phyloP scores from a whole-genome alignment of 1,140 invertebrate species.

The Bombus superbus region DNA sequence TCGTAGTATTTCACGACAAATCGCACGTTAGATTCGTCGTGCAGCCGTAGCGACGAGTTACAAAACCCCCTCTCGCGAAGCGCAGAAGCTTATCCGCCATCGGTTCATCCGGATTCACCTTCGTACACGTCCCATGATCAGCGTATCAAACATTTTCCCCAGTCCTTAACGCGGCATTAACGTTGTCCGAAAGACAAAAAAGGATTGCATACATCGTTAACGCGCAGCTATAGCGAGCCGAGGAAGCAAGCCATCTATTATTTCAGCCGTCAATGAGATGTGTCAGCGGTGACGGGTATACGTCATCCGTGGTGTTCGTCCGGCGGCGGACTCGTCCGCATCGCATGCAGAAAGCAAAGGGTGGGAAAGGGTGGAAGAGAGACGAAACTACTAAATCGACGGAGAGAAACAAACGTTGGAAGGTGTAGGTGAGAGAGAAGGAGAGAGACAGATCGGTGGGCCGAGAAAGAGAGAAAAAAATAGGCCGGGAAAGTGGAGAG shows the following conservation, averaged over 20 bases:
- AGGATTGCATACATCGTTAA: conserved; percentile 68
- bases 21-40: not conserved
- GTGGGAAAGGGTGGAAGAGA: not conserved
- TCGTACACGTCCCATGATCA: not conserved
- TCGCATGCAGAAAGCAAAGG: conserved; percentile 20
- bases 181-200: conserved; percentile 51
- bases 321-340: conserved; percentile 52
- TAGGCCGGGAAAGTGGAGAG: conserved; percentile 62
- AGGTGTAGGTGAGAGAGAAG: not conserved
- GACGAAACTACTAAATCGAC: not conserved
- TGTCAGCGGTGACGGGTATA: conserved; percentile 71
- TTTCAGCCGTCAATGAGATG: conserved; percentile 71
- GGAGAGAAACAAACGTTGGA: not conserved
- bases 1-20: not conserved
- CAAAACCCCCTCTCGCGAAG: not conserved
- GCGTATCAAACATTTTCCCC: conserved; percentile 53
- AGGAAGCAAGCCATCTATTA: conserved; percentile 70
- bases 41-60: not conserved
- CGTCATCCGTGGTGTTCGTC: conserved; percentile 70
- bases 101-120: conserved; percentile 20
- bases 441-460: not conserved
- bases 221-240: conserved; percentile 53
- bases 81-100: not conserved
- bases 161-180: conserved; percentile 53
- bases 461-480: conserved; percentile 52